Evolutionary conservation across 2,888 invertebrate genomes (phyloP).

Genomic region (Bugulina stolonifera): DNA sequence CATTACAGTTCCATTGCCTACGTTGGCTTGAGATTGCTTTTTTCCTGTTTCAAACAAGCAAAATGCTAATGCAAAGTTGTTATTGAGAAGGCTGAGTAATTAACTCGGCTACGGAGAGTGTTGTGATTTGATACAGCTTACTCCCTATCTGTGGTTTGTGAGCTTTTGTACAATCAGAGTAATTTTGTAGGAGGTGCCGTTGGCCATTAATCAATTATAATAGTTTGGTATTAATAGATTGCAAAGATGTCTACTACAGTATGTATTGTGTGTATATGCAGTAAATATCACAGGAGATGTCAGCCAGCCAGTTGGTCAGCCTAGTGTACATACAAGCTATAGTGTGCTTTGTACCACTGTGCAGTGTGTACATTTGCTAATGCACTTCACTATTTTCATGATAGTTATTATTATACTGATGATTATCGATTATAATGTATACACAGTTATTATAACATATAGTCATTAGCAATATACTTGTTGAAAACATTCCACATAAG

Average conservation of each 20-base stretch:
- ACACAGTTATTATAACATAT: background rate
- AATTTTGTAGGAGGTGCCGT: background rate
- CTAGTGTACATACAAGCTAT: too few relatives aligned
- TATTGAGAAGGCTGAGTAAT: background rate
- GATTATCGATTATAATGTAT: background rate
- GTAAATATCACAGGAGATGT: too few relatives aligned
- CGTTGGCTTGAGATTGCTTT: background rate
- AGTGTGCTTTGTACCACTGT: too few relatives aligned
- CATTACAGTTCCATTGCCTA: background rate
- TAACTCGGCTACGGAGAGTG: background rate
- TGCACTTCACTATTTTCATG: too few relatives aligned
- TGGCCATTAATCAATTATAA: constrained; percentile 25
- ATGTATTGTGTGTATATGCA: too few relatives aligned
- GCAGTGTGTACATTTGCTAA: too few relatives aligned
- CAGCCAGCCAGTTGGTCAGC: too few relatives aligned
- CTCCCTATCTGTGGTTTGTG: background rate
- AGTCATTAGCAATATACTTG: background rate
- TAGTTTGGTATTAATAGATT: constrained; percentile 9
- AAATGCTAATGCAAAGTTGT: background rate
- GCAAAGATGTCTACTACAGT: too few relatives aligned
- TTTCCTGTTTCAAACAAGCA: background rate
- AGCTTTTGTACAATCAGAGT: background rate
- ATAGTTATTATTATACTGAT: background rate
- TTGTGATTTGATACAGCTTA: constrained; percentile 24
- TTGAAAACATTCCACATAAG: background rate